phyloP scores from a whole-genome alignment of 2,113 vertebrate species.

The Bothrops jararaca region DNA sequence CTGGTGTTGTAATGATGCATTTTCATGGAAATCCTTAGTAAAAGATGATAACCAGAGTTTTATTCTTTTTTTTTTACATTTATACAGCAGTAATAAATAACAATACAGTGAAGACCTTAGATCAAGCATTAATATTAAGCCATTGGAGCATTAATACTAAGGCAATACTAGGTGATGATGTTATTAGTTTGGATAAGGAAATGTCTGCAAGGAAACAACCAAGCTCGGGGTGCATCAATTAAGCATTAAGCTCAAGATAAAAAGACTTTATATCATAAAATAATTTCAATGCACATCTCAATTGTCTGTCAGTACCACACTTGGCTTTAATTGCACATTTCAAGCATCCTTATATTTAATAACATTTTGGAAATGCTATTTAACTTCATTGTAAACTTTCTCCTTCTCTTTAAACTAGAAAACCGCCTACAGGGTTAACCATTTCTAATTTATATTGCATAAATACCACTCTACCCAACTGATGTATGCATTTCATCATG shows the following conservation, averaged over 20 bases:
- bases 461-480: background rate
- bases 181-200: background rate
- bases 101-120: background rate
- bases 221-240: background rate
- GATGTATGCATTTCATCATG: background rate
- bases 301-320: background rate
- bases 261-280: background rate
- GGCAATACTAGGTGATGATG: background rate
- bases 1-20: background rate
- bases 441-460: background rate
- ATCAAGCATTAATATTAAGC: background rate
- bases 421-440: background rate
- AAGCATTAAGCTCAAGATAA: background rate
- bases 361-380: background rate
- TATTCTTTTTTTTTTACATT: background rate
- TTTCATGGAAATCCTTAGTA: background rate
- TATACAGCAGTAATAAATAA: background rate
- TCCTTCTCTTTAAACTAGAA: background rate
- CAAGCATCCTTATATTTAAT: background rate
- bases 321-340: background rate
- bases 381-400: background rate
- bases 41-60: background rate
- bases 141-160: background rate
- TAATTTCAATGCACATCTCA: background rate
- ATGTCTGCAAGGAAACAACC: background rate